Base-by-base conservation (phyloP, 2,113 vertebrate genomes). In the Menura novaehollandiae region DNA sequence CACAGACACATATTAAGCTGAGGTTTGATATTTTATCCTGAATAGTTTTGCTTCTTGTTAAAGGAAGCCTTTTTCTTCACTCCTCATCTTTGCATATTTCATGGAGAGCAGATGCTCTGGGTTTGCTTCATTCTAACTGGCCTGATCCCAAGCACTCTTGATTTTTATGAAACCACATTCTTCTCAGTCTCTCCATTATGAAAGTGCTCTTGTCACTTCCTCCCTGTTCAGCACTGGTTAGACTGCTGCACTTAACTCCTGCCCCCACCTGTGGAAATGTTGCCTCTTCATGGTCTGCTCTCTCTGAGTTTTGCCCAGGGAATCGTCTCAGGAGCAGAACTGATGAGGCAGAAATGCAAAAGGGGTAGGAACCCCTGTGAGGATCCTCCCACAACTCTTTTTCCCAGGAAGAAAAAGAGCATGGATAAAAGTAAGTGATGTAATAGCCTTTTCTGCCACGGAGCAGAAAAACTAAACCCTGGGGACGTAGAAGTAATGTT, bases 71-170 rank as follows among this genome's bases (percentile, higher is more conserved):
- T 85, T 76, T 68, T 51, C 10, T 60, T 49, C 71, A 64, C 35
- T 79, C 20, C 43, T 64, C 27, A 4, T 89, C 41, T 69, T 68
- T 52, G 33, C 32, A 49, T 46, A 83, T 92, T 82, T 82, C 46
- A 44, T 1, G 10, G 59, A 73, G 33, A 72, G 26, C 75, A 83
- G 59, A 53, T 79, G 26, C 47, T 69, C 63, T 55, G 71, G 58
- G 41, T 41, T 92, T 83, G 49, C 66, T 59, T 79, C 63, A 72
- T 94, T 91, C 41, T 85, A 43, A 66, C 82, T 83, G 71, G 69
- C 74, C 77, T 67, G 60, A 89, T 81, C 72, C 87, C 80, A 95
- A 89, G 81, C 85, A 88, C 85, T 93, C 93, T 85, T 58, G 55
- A 83, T 88, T 90, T 90, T 83, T 85, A 83, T 66, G 79, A 92